phyloP scores from a whole-genome alignment of 1,140 invertebrate genomes.

The Drosophila nasuta region DNA sequence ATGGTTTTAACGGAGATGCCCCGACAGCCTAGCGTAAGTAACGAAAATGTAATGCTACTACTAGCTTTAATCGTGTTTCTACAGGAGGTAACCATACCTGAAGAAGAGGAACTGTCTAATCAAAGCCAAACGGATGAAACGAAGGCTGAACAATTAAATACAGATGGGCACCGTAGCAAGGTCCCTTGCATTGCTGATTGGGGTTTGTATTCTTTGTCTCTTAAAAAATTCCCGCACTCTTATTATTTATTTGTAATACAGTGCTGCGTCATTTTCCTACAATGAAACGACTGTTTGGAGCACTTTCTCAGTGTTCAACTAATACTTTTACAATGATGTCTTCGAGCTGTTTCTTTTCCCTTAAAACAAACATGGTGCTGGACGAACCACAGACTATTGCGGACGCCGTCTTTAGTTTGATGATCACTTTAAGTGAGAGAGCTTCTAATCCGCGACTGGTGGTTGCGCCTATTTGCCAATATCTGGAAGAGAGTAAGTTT shows the following conservation, averaged over 20 bases:
- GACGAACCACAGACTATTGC: conserved; percentile 88
- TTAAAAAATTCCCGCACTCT: conserved; percentile 61
- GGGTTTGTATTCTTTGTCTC: conserved; percentile 47
- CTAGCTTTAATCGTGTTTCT: background rate
- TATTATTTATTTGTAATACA: conserved; percentile 41
- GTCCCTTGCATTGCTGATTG: conserved; percentile 90
- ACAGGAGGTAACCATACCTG: conserved; percentile 80
- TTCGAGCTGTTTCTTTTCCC: conserved; percentile 66
- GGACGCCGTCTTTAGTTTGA: conserved; percentile 93
- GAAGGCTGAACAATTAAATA: conserved; percentile 89
- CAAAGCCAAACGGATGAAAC: conserved; percentile 91
- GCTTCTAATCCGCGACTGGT: conserved; percentile 90
- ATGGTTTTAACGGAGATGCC: conserved; percentile 89
- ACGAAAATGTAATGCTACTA: background rate
- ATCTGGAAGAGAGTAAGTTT: conserved; percentile 88
- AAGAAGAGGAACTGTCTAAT: conserved; percentile 81
- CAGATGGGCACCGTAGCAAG: conserved; percentile 84
- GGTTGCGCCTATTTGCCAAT: conserved; percentile 90
- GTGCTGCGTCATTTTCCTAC: conserved; percentile 91
- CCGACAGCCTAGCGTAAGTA: conserved; percentile 67
- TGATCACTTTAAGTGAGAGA: conserved; percentile 90
- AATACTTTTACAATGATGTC: conserved; percentile 88
- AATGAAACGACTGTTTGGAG: conserved; percentile 92
- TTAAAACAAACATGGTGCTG: conserved; percentile 84
- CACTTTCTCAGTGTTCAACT: conserved; percentile 89